A percentile compares a stretch with the other conserved stretches of the same genome.
phyloP scores from a whole-genome alignment of 2,888 invertebrate species.

The Aphidoletes aphidimyza region DNA sequence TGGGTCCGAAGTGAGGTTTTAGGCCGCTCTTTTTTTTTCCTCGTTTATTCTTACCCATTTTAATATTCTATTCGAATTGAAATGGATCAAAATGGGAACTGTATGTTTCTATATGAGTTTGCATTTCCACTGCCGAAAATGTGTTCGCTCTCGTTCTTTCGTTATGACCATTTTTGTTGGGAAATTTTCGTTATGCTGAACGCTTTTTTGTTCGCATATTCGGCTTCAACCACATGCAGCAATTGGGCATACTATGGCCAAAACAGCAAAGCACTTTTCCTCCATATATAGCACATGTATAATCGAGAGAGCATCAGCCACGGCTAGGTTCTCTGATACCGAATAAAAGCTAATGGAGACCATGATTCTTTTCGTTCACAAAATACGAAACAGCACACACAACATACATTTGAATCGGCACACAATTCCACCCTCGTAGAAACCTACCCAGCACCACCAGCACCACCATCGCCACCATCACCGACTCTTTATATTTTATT shows the following conservation, averaged over 20 bases:
- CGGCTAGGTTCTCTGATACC: background rate
- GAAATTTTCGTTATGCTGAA: background rate
- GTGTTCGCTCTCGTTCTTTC: background rate
- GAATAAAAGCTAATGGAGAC: conserved; percentile 37
- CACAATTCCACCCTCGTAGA: conserved; percentile 12
- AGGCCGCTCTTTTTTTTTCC: background rate
- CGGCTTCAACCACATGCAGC: conserved; percentile 13
- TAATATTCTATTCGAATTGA: conserved; percentile 40
- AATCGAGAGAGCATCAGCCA: too few relatives aligned
- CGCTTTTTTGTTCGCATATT: background rate
- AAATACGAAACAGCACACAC: background rate
- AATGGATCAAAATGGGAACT: conserved; percentile 35
- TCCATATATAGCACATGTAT: background rate
- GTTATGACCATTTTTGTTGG: background rate
- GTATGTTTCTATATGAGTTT: conserved; percentile 41
- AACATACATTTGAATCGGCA: background rate
- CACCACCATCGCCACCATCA: too few relatives aligned
- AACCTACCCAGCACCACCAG: too few relatives aligned
- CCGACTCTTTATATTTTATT: conserved; percentile 19
- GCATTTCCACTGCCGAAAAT: background rate
- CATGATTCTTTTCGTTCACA: conserved; percentile 14
- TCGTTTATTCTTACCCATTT: background rate
- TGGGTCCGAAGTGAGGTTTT: background rate
- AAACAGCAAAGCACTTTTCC: conserved; percentile 14
- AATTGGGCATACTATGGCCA: background rate